A percentile compares a stretch with the other conserved stretches of the same genome.
These are phyloP conservation scores for Oopsacas minuta DNA, from an alignment of 37 sponge, comb jelly and placozoan species.

Conservation along the genomic window DNA sequence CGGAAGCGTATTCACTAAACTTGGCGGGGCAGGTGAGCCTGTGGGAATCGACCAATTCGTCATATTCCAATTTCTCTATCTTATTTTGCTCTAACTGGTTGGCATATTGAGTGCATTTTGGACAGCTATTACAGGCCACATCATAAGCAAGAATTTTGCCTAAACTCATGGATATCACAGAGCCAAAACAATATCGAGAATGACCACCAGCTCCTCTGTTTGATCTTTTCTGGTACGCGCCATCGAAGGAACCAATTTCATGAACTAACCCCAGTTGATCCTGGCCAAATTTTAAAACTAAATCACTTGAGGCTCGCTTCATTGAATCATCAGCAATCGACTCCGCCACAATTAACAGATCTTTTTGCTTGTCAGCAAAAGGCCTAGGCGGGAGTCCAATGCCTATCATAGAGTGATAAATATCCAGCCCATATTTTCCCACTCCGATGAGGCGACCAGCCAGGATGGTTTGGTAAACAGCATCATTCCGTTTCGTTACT, in stretches of 20 bases:
- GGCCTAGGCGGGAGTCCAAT: background rate
- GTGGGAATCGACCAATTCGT: background rate
- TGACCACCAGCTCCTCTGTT: background rate
- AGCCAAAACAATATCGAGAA: background rate
- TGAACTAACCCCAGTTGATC: background rate
- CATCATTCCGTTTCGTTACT: background rate
- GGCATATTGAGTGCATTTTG: background rate
- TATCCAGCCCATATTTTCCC: background rate
- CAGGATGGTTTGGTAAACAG: background rate
- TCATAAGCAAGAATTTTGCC: background rate
- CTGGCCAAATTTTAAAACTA: slow-evolving; percentile 14
- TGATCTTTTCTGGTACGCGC: background rate
- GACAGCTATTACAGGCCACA: background rate
- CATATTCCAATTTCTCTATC: background rate
- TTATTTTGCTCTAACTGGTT: background rate
- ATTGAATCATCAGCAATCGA: background rate
- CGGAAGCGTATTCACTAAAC: background rate
- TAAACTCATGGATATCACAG: background rate
- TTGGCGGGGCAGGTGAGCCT: background rate
- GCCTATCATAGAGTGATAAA: background rate
- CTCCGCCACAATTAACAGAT: slow-evolving; percentile 10
- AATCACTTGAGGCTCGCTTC: background rate
- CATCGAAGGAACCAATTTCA: slow-evolving; percentile 16
- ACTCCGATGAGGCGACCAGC: background rate
- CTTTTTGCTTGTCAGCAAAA: background rate